Evolutionary conservation across 1,140 invertebrate genomes (phyloP).

Genomic region (Zaprionus ghesquierei): DNA sequence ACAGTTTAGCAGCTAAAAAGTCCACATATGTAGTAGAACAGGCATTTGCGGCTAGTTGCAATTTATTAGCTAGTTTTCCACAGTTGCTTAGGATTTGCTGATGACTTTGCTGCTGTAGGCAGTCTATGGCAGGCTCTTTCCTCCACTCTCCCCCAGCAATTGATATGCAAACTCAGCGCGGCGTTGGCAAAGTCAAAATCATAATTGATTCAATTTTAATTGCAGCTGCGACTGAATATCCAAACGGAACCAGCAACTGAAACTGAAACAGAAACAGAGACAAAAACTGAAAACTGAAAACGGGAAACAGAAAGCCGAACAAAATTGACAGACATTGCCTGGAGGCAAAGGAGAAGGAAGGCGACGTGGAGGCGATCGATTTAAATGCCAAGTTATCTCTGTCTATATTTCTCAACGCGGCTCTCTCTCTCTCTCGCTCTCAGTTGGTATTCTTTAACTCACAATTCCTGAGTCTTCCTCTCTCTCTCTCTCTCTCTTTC

Average conservation of each 20-base stretch:
- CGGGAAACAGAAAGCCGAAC: constrained; percentile 22
- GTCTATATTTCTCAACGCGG: background rate
- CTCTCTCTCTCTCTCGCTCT: background rate
- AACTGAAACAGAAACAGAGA: constrained; percentile 8
- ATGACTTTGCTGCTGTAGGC: background rate
- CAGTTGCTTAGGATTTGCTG: background rate
- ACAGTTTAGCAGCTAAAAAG: background rate
- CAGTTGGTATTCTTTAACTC: background rate
- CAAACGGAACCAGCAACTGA: constrained; percentile 8
- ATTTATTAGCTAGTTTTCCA: too few relatives aligned
- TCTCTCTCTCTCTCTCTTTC: background rate
- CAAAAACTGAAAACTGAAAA: constrained; percentile 10
- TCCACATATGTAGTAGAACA: accelerated
- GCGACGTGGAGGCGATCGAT: constrained; percentile 54
- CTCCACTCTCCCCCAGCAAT: constrained; percentile 16
- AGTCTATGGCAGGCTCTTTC: background rate
- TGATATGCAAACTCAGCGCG: constrained; percentile 50
- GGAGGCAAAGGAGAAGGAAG: background rate
- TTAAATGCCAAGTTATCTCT: constrained; percentile 45
- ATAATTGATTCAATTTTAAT: constrained; percentile 79
- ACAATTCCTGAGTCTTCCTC: background rate
- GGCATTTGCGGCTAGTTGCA: background rate
- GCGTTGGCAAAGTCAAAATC: constrained; percentile 66
- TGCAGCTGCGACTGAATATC: constrained; percentile 46
- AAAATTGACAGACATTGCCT: constrained; percentile 46